Evolutionary conservation across 2,797 vertebrate genomes (phyloP), one percentile per base, ranked within the genome.

Genomic region (Acipenser oxyrinchus): DNA sequence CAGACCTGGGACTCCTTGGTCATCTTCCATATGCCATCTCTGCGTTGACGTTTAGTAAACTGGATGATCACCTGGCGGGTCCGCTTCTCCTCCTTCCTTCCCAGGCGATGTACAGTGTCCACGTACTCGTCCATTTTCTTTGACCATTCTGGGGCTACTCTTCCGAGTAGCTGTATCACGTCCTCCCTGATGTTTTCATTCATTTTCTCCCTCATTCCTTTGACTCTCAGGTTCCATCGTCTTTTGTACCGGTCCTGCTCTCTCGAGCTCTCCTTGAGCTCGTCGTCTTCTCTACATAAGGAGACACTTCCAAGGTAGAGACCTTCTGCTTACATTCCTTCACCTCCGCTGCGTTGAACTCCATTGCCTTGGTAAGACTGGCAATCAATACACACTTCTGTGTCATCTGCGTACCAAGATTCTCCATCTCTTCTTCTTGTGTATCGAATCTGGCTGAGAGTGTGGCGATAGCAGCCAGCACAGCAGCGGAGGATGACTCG

Each of bases 1-100:
- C 60, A 62, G 23, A 62, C 12, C 18, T 62, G 23, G 10, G 11
- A 67, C 8, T 60, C n/a, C 18, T 60, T 67, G 12, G 51, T 57
- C n/a, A 66, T 8, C 59, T 62, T 67, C 58, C 66, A 67, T 11
- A 67, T 18, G 48, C 13, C 66, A 67, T 67, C 66, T 6, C 66
- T 10, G n/a, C 61, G 49, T 6, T 60, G 48, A 6, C 13, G 10
- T 53, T 48, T 66, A 10, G 55, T 48, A 10, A 66, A 66, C 5
- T 57, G 52, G 2, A 66, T 66, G 65, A 66, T 66, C 5, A 15
- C 53, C 52, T 59, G 65, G 18, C n/a, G 53, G 7, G 15, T 51
- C 15, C 48, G 48, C 49, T 15, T n/a, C 62, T 60, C 37, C 13
- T 64, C 52, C 15, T 7, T 23, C 52, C 53, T 37, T 11, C 62